Evolutionary conservation across 2,113 vertebrate species (phyloP).

Genomic region (Dendropsophus ebraccatus): DNA sequence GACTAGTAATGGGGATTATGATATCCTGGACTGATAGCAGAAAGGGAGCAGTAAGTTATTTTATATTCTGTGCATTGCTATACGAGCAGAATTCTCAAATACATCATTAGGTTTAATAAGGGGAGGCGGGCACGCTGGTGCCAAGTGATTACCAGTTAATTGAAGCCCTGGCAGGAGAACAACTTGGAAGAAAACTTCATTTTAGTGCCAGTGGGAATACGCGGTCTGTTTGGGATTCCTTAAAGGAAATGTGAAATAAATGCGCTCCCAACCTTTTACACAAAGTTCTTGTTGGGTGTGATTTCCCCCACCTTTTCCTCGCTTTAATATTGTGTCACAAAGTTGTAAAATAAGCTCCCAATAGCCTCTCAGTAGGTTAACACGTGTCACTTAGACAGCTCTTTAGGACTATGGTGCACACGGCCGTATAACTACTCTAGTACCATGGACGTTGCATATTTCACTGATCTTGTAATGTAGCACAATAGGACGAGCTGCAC

Average conservation of each 20-base stretch:
- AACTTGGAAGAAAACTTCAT: slow-evolving; percentile 34
- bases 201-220: slow-evolving; percentile 13
- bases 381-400: background rate
- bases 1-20: background rate
- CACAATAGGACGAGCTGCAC: too few species aligned
- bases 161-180: background rate
- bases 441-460: too few species aligned
- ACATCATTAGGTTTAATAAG: slow-evolving; percentile 29
- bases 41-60: background rate
- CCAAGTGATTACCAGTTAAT: slow-evolving; percentile 30
- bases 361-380: slow-evolving; percentile 2
- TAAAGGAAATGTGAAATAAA: slow-evolving; percentile 46
- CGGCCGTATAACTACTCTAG: background rate
- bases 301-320: slow-evolving; percentile 37
- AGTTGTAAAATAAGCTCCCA: slow-evolving; percentile 9
- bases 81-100: background rate
- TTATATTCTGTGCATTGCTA: background rate
- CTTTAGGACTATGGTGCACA: background rate
- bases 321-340: slow-evolving; percentile 18
- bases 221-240: slow-evolving; percentile 16
- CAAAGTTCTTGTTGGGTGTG: slow-evolving; percentile 6
- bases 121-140: background rate
- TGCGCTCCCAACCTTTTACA: background rate
- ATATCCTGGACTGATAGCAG: background rate
- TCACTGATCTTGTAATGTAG: too few species aligned